These are phyloP conservation scores for Eolophus roseicapilla DNA, from an alignment of 2,113 vertebrate genomes.

Conservation along the genomic window DNA sequence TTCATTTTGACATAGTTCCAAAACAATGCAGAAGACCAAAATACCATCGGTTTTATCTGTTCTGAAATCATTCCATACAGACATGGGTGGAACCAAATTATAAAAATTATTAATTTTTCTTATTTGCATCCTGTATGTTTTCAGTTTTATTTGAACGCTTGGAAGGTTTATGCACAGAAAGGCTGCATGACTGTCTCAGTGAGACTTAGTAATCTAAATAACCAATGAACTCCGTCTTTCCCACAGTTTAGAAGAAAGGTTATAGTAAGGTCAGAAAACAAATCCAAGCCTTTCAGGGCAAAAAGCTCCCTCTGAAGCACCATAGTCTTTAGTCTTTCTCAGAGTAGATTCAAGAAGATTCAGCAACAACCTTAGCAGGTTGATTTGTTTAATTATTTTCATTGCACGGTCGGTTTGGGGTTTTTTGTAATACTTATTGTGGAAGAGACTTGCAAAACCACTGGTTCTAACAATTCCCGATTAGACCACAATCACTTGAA, in stretches of 20 bases:
- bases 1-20: not conserved
- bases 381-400: not conserved
- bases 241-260: not conserved
- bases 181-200: not conserved
- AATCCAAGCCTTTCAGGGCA: not conserved
- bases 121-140: not conserved
- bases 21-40: not conserved
- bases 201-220: not conserved
- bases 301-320: not conserved
- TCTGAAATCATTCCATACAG: not conserved
- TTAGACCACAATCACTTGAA: not conserved
- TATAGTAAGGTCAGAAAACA: not conserved
- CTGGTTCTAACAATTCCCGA: not conserved
- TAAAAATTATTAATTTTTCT: not conserved
- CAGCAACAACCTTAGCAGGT: not conserved
- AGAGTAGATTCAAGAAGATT: not conserved
- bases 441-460: not conserved
- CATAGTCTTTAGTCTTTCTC: not conserved
- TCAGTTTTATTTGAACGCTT: not conserved
- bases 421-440: not conserved
- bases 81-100: not conserved
- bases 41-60: not conserved
- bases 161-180: not conserved
- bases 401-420: accelerated
- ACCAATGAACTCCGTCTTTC: not conserved